Base-by-base conservation (phyloP, 2,113 vertebrate species). In the Caranx ignobilis region DNA sequence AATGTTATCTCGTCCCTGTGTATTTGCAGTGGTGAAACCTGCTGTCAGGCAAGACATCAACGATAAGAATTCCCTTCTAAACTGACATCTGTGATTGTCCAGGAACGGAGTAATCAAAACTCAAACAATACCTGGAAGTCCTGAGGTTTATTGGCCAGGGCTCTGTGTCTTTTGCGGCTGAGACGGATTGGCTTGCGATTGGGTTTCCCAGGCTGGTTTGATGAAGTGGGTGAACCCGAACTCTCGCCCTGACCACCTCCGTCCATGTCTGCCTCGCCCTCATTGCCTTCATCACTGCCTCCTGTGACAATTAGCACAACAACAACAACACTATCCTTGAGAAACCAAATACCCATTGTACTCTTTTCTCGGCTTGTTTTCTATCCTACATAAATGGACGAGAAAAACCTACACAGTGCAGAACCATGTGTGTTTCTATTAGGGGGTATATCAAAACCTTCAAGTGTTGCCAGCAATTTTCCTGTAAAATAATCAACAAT, bases 121-220 rank as follows among this genome's bases (percentile, higher is more conserved):
- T 31, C 5, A 59, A 7, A 92, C 88, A 91, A 86, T 89, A 98
- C 98, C 96, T 99, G 98, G 93, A 99, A 99, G 89, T 99, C 97
- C 87, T 99, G 97, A 6, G 95, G 95, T 92, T 97, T 99, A 85
- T 96, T 97, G 64, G 97, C 95, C 76, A 98, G 88, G 43, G 96
- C 81, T 86, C 94, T 95, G 31, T 94, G 91, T 11, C 87, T 95
- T 74, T 94, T 97, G 82, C 93, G 96, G 9, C 90, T 94, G 60
- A 92, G 94, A 7, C 92, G 93, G 79, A 96, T 80, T 11, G 95
- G 91, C 75, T 90, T 95, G 16, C 95, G 93, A 1, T 93, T 82
- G 7, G 95, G 94, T 77, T 93, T 94, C 76, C 95, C 94, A 3
- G 95, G 91, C 0, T 87, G 93, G 43, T 91, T 93, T n/a, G 90